Evolutionary conservation across 2,113 vertebrate species (phyloP).

Genomic region (Gulo gulo): DNA sequence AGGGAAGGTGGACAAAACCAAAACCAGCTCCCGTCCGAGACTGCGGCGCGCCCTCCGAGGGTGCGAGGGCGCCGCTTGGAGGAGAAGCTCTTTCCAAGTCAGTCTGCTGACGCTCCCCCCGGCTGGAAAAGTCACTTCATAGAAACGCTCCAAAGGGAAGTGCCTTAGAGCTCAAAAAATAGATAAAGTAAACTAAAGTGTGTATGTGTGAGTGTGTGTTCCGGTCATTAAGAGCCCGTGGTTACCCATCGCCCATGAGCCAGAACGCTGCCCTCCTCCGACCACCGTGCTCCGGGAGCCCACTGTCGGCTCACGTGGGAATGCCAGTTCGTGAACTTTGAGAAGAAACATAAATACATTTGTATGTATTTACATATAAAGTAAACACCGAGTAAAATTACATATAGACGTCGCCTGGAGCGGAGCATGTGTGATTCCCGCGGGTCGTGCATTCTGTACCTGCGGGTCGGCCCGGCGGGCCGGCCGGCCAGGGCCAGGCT

Average conservation of each 20-base stretch:
- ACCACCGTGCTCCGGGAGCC: fast-evolving
- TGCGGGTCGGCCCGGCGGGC: fast-evolving
- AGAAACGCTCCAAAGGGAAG: neutral
- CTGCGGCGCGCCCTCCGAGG: fast-evolving
- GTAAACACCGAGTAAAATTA: neutral
- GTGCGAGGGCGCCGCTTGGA: fast-evolving
- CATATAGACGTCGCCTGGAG: fast-evolving
- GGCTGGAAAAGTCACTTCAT: neutral
- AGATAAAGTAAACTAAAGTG: too few relatives aligned
- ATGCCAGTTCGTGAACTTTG: fast-evolving
- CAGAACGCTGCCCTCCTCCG: neutral
- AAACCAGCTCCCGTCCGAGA: neutral
- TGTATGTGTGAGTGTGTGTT: neutral
- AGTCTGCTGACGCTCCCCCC: fast-evolving
- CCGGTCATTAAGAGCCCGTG: neutral
- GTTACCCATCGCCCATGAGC: too few relatives aligned
- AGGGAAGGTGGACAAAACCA: neutral
- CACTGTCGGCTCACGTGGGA: fast-evolving
- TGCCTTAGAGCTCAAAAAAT: neutral
- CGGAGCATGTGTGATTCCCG: fast-evolving
- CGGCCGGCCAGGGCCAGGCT: neutral
- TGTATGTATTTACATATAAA: neutral
- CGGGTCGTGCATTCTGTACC: neutral
- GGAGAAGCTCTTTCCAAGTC: neutral
- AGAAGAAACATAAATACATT: fast-evolving